Evolutionary conservation across 2,888 invertebrate species (phyloP), one percentile per base, ranked within the genome.

Genomic region (Amphipoea oculea): DNA sequence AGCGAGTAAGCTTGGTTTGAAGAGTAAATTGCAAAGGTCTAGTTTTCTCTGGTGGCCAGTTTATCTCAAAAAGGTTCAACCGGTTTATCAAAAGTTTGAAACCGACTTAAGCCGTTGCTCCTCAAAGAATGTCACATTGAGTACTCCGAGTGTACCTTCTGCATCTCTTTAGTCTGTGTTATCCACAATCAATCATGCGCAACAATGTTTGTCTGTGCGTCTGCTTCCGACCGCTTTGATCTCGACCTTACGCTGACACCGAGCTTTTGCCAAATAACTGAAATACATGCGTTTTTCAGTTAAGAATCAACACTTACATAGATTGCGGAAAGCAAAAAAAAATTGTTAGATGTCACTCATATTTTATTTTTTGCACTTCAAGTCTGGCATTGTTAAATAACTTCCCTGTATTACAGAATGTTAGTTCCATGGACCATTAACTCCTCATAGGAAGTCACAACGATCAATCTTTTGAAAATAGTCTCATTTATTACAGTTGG

Each of bases 211-310:
- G 74, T 69, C 71, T 62, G 42, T 68, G 57, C 45, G 74, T 78
- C 76, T 76, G 81, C 86, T 89, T 81, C 86, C 89, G 54, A 74
- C 67, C 73, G 79, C 88, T 88, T 88, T 88, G 89, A 88, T 86
- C 86, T 83, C 84, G 76, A 83, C 83, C 79, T 87, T 83, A 85
- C 20, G 70, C 73, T 81, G 86, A 81, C 79, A 82, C 69, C 73
- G 45, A 81, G n/a, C 68, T 78, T 76, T 81, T 89, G 89, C 78
- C 88, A 88, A 89, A 79, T 85, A 73, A 70, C 51, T 74, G 51
- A 62, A 80, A 76, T 23, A 76, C 74, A 29, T 11, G 60, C 60
- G 9, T 48, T 72, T 74, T 72, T 75, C 42, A 60, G 71, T 72
- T 36, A 48, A 84, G 75, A 76, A 72, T 78, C 71, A 78, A 79